phyloP scores from a whole-genome alignment of 2,888 invertebrate species.

The Geophilus truncorum region DNA sequence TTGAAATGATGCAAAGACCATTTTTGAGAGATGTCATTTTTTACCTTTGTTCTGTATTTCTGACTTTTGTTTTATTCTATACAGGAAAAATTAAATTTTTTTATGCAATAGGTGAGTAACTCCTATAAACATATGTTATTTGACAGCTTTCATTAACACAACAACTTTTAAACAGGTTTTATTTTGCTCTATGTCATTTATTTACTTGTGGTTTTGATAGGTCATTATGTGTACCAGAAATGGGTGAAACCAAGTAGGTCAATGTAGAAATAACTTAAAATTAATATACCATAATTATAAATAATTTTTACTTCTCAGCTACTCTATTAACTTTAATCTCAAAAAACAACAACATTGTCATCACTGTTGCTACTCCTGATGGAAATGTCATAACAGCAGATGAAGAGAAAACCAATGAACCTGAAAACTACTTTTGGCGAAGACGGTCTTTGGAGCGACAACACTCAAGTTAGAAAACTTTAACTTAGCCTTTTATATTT shows the following conservation, averaged over 20 bases:
- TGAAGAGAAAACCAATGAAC: neutral
- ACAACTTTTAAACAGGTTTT: constrained; percentile 45
- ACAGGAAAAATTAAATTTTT: constrained; percentile 49
- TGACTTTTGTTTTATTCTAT: constrained; percentile 53
- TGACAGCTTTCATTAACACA: too few relatives aligned
- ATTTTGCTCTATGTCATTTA: constrained; percentile 52
- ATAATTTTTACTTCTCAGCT: neutral
- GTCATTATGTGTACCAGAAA: constrained; percentile 39
- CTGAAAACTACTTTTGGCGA: neutral
- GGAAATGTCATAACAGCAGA: neutral
- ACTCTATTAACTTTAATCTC: neutral
- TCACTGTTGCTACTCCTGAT: neutral
- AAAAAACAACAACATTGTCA: neutral
- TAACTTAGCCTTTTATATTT: neutral
- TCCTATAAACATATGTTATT: too few relatives aligned
- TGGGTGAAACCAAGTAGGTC: neutral
- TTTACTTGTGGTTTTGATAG: constrained; percentile 52
- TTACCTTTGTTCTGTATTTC: constrained; percentile 52
- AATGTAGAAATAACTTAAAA: too few relatives aligned
- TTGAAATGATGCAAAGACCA: constrained; percentile 53
- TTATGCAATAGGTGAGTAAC: constrained; percentile 47
- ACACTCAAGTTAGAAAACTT: neutral
- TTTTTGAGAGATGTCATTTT: constrained; percentile 55
- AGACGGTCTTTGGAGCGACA: neutral
- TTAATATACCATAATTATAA: too few relatives aligned